Conservation (phyloP, 2,113 vertebrate species). For the Salvelinus sp. region DNA sequence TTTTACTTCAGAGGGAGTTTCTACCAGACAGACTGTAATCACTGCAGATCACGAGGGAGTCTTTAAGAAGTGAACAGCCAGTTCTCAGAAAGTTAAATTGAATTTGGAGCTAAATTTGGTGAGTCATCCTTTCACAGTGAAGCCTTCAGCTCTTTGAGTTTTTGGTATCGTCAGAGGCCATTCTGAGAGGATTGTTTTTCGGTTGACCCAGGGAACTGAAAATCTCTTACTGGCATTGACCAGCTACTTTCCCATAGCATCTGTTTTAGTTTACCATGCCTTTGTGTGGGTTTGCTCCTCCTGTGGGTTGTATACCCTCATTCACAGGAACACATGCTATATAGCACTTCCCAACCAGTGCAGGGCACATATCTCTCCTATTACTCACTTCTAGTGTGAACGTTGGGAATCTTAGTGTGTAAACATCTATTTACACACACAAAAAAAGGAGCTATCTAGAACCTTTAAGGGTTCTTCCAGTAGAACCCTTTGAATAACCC, state of each 20-base stretch:
- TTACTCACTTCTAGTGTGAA: conserved; percentile 1
- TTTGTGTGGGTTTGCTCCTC: not conserved
- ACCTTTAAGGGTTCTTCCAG: too few species aligned
- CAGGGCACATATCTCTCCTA: not conserved
- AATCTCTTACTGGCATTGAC: not conserved
- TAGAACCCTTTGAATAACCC: too few species aligned
- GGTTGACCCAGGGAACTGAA: not conserved
- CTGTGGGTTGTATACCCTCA: conserved; percentile 3
- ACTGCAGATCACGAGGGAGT: not conserved
- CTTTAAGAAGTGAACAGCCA: not conserved
- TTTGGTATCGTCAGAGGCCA: not conserved
- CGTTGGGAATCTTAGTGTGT: not conserved
- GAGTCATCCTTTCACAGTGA: not conserved
- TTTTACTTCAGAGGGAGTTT: not conserved
- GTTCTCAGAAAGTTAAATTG: not conserved
- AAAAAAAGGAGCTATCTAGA: too few species aligned
- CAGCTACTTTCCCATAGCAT: not conserved
- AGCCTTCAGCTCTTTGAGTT: not conserved
- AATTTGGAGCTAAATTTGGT: not conserved
- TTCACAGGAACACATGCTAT: not conserved
- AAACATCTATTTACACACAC: too few species aligned
- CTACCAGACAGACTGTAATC: not conserved
- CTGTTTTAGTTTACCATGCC: not conserved
- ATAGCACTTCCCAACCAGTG: not conserved
- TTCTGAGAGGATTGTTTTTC: not conserved